Percentiles rank a stretch among this genome's conserved stretches.
phyloP scores from a whole-genome alignment of 2,113 vertebrate genomes.

The Crypturellus undulatus region DNA sequence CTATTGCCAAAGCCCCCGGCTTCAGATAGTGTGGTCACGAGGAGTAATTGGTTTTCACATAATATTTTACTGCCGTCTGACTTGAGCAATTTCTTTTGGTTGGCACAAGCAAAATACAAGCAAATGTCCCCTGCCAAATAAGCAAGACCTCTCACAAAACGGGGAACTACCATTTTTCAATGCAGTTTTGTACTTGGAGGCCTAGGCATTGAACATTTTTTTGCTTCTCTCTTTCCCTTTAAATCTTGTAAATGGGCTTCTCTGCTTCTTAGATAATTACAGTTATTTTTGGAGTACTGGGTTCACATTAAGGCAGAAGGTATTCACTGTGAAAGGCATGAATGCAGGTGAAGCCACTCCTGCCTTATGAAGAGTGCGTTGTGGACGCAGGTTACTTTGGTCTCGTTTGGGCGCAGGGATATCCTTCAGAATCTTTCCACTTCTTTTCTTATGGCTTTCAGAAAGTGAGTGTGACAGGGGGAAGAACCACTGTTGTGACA shows the following conservation, averaged over 20 bases:
- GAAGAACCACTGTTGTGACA: conserved; percentile 49
- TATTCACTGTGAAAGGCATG: conserved; percentile 38
- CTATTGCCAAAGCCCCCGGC: neutral
- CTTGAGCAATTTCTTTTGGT: neutral
- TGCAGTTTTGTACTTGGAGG: neutral
- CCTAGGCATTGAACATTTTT: neutral
- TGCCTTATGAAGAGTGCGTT: accelerated
- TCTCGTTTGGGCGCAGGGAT: conserved; percentile 13
- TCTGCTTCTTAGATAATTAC: conserved; percentile 62
- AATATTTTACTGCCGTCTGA: conserved; percentile 7
- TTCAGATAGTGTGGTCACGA: neutral
- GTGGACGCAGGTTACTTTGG: neutral
- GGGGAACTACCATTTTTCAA: neutral
- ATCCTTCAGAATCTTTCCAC: conserved; percentile 30
- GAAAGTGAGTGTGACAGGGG: conserved; percentile 43
- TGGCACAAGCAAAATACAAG: neutral
- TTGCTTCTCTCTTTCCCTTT: conserved; percentile 51
- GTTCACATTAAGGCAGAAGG: conserved; percentile 44
- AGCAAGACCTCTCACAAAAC: neutral
- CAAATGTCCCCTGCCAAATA: neutral
- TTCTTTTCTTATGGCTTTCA: conserved; percentile 22
- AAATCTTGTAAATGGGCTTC: conserved; percentile 59
- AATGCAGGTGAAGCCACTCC: neutral
- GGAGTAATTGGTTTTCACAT: neutral
- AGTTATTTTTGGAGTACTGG: conserved; percentile 63